phyloP scores from a whole-genome alignment of 2,888 invertebrate genomes.

The Elaeidobius kamerunicus region DNA sequence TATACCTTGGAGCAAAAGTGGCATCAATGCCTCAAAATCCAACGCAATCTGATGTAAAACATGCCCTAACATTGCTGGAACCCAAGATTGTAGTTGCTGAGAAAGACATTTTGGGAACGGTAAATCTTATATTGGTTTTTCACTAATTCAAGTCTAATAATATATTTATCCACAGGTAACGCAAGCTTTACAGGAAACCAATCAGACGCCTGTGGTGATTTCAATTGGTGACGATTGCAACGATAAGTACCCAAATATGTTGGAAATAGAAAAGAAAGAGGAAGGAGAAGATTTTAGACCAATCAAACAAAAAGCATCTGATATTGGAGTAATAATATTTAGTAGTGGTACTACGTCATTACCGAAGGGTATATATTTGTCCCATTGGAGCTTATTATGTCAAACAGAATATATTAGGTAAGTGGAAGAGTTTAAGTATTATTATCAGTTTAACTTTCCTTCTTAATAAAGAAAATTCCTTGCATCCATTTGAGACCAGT shows the following conservation, averaged over 20 bases:
- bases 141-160: background rate
- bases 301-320: conserved; percentile 20
- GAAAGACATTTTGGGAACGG: conserved; percentile 10
- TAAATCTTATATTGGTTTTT: background rate
- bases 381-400: background rate
- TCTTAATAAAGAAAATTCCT: no score
- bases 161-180: background rate
- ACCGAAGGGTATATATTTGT: conserved; percentile 32
- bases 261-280: background rate
- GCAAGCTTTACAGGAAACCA: background rate
- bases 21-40: conserved; percentile 39
- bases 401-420: background rate
- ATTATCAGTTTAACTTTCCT: background rate
- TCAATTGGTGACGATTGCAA: background rate
- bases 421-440: background rate
- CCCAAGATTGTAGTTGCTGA: conserved; percentile 17
- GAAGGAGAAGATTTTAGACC: conserved; percentile 29
- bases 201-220: background rate
- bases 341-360: conserved; percentile 42
- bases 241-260: background rate
- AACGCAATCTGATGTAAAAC: conserved; percentile 14
- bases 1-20: conserved; percentile 47
- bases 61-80: conserved; percentile 4
- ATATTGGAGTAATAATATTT: conserved; percentile 38
- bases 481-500: no score